Percentiles rank a stretch among this genome's conserved stretches.
phyloP scores from a whole-genome alignment of 2,888 invertebrate species.

The Aspidapion aeneum region DNA sequence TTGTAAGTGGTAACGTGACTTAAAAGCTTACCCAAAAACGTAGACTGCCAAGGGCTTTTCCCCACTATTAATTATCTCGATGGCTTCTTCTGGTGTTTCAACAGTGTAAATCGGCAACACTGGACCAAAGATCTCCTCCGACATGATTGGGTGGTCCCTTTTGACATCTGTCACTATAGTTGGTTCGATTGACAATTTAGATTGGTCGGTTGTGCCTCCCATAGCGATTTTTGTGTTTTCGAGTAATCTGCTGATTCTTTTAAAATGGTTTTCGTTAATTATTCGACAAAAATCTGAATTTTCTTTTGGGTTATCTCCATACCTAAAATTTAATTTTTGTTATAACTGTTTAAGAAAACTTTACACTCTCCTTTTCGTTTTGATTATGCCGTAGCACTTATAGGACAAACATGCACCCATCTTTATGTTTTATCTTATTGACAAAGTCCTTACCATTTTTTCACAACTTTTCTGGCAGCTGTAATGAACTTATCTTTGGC shows the following conservation, averaged over 20 bases:
- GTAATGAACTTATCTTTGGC: constrained; percentile 58
- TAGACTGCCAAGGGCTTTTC: constrained; percentile 90
- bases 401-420: too few species aligned
- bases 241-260: constrained; percentile 67
- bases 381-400: too few species aligned
- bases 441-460: constrained; percentile 58
- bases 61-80: constrained; percentile 81
- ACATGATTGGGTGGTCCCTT: constrained; percentile 72
- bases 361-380: neutral
- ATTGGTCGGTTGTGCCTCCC: constrained; percentile 74
- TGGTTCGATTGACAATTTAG: constrained; percentile 81
- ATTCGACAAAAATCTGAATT: constrained; percentile 84
- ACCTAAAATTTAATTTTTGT: too few species aligned
- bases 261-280: constrained; percentile 79
- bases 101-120: constrained; percentile 86
- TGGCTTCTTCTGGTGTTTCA: constrained; percentile 82
- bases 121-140: constrained; percentile 96
- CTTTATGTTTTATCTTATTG: neutral
- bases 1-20: too few species aligned
- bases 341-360: too few species aligned
- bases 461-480: constrained; percentile 55
- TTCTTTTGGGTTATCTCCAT: constrained; percentile 72
- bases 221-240: constrained; percentile 63
- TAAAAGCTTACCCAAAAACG: constrained; percentile 59
- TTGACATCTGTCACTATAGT: constrained; percentile 77